These are phyloP conservation scores for Unio delphinus DNA, from an alignment of 2,888 invertebrate species.

Conservation along the genomic window DNA sequence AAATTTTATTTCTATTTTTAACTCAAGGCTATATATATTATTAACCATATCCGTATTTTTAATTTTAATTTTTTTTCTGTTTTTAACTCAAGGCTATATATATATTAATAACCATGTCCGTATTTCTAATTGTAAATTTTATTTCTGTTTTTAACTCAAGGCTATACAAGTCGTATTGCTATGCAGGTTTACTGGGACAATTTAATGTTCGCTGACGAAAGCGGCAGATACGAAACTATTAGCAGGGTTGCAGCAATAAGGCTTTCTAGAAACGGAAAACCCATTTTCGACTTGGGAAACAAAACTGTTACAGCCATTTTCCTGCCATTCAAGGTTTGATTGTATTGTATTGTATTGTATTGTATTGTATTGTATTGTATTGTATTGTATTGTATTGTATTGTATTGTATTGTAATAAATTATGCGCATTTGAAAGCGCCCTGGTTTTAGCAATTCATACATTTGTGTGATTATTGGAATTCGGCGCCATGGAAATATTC, in stretches of 20 bases:
- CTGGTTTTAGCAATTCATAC: too few relatives aligned
- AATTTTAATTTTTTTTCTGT: background rate
- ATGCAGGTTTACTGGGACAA: constrained; percentile 36
- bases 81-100: constrained; percentile 5
- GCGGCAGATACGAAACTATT: constrained; percentile 20
- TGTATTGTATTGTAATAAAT: background rate
- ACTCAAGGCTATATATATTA: constrained; percentile 4
- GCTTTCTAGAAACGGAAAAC: constrained; percentile 20
- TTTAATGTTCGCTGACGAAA: constrained; percentile 21
- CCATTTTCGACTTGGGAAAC: constrained; percentile 29
- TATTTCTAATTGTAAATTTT: background rate
- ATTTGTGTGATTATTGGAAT: too few relatives aligned
- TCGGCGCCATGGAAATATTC: too few relatives aligned
- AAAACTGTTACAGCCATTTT: constrained; percentile 39
- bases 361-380: too few relatives aligned
- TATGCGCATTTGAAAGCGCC: too few relatives aligned
- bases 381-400: background rate
- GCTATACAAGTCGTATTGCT: constrained; percentile 9
- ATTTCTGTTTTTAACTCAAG: constrained; percentile 2
- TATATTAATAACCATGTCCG: background rate
- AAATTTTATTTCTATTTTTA: background rate
- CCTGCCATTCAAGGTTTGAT: constrained; percentile 32
- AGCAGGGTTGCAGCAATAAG: constrained; percentile 39
- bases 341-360: too few relatives aligned
- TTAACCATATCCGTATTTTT: background rate